Evolutionary conservation across 2,888 invertebrate species (phyloP).

Genomic region (Ochropleura plecta): DNA sequence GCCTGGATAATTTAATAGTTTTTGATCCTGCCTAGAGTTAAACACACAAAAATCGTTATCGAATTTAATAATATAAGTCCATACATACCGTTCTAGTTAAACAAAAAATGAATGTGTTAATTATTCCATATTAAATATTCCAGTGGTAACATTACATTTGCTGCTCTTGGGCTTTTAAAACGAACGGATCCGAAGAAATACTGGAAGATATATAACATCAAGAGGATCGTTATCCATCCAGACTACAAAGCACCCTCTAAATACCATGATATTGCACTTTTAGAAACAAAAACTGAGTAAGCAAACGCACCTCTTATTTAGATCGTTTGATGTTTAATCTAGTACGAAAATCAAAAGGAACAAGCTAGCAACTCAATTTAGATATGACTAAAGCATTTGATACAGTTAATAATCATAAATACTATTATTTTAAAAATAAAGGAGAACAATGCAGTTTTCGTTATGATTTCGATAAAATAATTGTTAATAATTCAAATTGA

Average conservation of each 20-base stretch:
- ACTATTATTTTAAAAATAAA: background rate
- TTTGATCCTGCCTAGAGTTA: background rate
- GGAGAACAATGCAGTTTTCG: background rate
- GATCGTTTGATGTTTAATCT: background rate
- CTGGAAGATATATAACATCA: constrained; percentile 55
- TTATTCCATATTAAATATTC: background rate
- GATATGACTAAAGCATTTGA: background rate
- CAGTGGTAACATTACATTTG: constrained; percentile 59
- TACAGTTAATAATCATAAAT: background rate
- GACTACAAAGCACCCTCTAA: constrained; percentile 68
- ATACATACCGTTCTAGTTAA: background rate
- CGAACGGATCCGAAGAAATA: constrained; percentile 54
- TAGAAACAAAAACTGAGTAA: constrained; percentile 67
- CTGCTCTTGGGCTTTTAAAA: constrained; percentile 51
- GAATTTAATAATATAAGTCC: background rate
- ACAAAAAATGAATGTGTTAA: background rate
- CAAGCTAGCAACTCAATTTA: background rate
- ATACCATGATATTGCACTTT: constrained; percentile 77
- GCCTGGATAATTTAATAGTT: background rate
- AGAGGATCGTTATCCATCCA: constrained; percentile 66
- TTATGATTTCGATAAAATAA: background rate
- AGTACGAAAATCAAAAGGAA: background rate
- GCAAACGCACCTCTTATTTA: background rate
- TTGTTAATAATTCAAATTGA: background rate
- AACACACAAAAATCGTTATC: background rate